phyloP scores from a whole-genome alignment of 2,888 invertebrate species.

The Punctoribates punctum region DNA sequence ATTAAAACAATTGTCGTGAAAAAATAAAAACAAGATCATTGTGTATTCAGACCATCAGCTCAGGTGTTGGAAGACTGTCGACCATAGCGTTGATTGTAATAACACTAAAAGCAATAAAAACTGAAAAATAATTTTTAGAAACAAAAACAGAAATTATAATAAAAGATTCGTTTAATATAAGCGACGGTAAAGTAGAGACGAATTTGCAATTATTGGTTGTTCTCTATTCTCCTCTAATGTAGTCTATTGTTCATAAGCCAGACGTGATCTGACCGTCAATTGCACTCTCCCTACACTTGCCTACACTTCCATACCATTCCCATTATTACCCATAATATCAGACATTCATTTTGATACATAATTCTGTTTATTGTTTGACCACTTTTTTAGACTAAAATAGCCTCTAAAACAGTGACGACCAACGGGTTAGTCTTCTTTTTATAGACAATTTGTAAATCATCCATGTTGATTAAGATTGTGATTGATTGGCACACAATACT shows the following conservation, averaged over 20 bases:
- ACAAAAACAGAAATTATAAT: background rate
- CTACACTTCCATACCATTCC: too few species aligned
- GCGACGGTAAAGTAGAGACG: background rate
- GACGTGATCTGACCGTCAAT: constrained; percentile 18
- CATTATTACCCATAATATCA: too few species aligned
- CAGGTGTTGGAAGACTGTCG: background rate
- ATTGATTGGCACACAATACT: too few species aligned
- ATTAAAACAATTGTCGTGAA: background rate
- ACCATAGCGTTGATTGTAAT: constrained; percentile 16
- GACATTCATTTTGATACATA: constrained; percentile 3
- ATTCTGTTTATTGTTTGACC: constrained; percentile 1
- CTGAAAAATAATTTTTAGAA: background rate
- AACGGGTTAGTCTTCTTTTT: too few species aligned
- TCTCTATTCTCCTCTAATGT: too few species aligned
- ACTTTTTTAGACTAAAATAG: background rate
- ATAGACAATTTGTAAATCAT: too few species aligned
- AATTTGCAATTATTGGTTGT: background rate
- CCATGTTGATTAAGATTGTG: too few species aligned
- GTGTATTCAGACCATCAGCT: background rate
- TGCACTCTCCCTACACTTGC: too few species aligned
- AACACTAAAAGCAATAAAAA: constrained; percentile 24
- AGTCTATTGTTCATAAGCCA: background rate
- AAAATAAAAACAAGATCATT: background rate
- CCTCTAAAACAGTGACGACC: too few species aligned
- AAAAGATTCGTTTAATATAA: constrained; percentile 6